These are phyloP conservation scores for Rousettus madagascariensis DNA, from an alignment of 2,797 vertebrate species.

Conservation along the genomic window DNA sequence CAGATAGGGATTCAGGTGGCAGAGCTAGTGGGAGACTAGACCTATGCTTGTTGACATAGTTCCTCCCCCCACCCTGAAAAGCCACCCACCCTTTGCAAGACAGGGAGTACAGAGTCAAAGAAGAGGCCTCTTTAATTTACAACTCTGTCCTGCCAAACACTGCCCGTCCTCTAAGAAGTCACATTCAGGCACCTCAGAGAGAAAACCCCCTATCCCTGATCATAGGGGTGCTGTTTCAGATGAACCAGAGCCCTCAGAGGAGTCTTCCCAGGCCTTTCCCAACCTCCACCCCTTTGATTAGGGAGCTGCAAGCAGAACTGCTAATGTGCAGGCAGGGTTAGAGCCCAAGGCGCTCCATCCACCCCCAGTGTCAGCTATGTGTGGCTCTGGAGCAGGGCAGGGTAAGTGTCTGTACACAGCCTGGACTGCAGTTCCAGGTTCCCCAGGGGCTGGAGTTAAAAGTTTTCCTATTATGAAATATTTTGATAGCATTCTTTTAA, in stretches of 20 bases:
- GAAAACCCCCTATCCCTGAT: not conserved
- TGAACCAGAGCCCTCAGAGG: constrained; percentile 22
- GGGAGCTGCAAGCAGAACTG: constrained; percentile 30
- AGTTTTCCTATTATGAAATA: constrained; percentile 58
- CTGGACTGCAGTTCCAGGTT: not conserved
- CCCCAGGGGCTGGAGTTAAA: constrained; percentile 52
- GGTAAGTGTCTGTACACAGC: constrained; percentile 32
- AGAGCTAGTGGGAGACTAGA: not conserved
- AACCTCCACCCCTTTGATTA: not conserved
- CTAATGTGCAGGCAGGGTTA: not conserved
- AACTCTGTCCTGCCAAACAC: not conserved
- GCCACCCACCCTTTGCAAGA: not conserved
- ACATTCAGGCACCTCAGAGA: not conserved
- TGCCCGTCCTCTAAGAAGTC: constrained; percentile 31
- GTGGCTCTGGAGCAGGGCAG: not conserved
- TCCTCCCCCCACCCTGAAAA: not conserved
- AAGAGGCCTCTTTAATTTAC: not conserved
- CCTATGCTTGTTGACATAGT: not conserved
- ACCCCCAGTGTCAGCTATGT: not conserved
- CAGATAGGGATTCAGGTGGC: not conserved
- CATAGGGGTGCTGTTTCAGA: not conserved
- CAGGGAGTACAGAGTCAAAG: not conserved
- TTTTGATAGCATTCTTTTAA: constrained; percentile 21
- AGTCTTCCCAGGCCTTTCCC: not conserved
- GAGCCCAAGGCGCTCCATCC: not conserved